A percentile compares a stretch with the other conserved stretches of the same genome.
These are phyloP conservation scores for Petrocephalus schoutedeni DNA, from an alignment of 2,797 vertebrate genomes.

Conservation along the genomic window DNA sequence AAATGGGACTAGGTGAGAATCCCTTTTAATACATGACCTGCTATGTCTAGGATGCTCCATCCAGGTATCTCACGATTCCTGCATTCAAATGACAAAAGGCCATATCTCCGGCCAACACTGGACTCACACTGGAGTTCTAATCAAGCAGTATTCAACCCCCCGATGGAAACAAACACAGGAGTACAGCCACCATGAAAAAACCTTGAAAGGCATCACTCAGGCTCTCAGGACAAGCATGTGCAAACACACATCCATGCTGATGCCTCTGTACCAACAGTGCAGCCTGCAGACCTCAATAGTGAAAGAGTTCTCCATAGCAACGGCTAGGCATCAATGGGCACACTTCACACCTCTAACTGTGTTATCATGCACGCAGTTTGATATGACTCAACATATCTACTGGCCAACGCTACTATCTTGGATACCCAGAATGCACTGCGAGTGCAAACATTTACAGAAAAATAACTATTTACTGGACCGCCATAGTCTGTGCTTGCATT, in stretches of 20 bases:
- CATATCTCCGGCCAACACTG: not conserved
- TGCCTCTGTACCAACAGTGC: not conserved
- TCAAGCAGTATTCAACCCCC: not conserved
- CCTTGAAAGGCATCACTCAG: not conserved
- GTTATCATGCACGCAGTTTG: constrained; percentile 9
- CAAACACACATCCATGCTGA: not conserved
- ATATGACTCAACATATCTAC: constrained; percentile 10
- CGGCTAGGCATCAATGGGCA: not conserved
- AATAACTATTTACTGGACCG: not conserved
- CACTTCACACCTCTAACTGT: constrained; percentile 8
- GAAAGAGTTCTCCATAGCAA: constrained; percentile 14
- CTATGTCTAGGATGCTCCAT: not conserved
- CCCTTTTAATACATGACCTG: not conserved
- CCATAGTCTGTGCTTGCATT: not conserved
- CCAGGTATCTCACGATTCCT: not conserved
- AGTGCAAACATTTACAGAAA: not conserved
- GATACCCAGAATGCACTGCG: not conserved
- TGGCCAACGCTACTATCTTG: not conserved
- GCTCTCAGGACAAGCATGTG: not conserved
- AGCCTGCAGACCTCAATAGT: not conserved
- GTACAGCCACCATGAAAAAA: not conserved
- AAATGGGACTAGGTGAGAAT: not conserved
- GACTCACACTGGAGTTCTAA: not conserved
- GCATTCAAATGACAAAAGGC: not conserved
- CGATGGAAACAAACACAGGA: not conserved